These are phyloP conservation scores for Champsocephalus esox DNA, from an alignment of 2,797 vertebrate genomes.

Conservation along the genomic window DNA sequence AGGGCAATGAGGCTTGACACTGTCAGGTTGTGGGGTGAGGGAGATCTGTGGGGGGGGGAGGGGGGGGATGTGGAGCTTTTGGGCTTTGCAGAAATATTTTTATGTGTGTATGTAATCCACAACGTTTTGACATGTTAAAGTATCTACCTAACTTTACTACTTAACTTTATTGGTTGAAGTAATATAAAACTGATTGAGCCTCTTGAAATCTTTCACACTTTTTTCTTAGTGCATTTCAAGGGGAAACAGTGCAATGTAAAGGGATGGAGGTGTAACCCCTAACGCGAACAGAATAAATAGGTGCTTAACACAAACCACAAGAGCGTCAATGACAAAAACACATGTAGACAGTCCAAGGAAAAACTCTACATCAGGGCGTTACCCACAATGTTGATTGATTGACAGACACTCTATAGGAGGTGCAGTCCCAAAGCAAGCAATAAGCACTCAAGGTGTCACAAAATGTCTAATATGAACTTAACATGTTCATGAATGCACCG, in stretches of 20 bases:
- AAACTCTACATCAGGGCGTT: not conserved
- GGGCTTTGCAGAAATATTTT: not conserved
- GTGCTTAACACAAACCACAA: not conserved
- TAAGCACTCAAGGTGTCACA: not conserved
- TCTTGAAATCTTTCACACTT: no score
- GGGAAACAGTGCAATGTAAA: no score
- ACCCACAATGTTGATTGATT: no score
- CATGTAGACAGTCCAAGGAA: not conserved
- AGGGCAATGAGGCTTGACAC: constrained; percentile 60
- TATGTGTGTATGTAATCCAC: not conserved
- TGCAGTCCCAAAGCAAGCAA: not conserved
- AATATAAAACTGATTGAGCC: no score
- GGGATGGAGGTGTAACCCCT: no score
- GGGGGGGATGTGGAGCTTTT: not conserved
- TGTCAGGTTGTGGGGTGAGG: constrained; percentile 20
- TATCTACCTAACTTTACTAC: not conserved
- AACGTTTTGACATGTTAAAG: not conserved
- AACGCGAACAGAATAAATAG: not conserved
- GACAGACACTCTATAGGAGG: no score
- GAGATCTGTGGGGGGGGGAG: no score
- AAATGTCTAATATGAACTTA: no score
- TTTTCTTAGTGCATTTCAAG: no score
- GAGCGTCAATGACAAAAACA: not conserved
- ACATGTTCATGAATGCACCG: no score
- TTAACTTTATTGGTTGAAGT: no score